A percentile compares a stretch with the other conserved stretches of the same genome.
Conservation (phyloP, 2,113 vertebrate species). For the Arvicanthis niloticus region DNA sequence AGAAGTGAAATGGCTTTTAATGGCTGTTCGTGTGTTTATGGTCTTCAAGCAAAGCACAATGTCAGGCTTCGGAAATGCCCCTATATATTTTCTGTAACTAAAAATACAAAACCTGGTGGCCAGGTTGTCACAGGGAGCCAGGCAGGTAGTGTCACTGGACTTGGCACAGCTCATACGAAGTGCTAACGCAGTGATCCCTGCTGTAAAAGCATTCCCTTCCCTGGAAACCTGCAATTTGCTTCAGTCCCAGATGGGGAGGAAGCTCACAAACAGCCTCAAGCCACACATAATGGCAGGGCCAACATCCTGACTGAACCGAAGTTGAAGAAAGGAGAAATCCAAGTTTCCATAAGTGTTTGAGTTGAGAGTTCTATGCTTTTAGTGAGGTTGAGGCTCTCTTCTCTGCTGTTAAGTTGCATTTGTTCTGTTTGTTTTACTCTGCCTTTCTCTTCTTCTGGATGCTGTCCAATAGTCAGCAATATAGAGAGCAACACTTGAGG, state of each 20-base stretch:
- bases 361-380: background rate
- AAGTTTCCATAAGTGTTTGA: background rate
- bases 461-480: slow-evolving; percentile 39
- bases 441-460: slow-evolving; percentile 48
- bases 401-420: background rate
- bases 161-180: slow-evolving; percentile 43
- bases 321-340: slow-evolving; percentile 41
- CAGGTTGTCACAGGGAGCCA: slow-evolving; percentile 25
- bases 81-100: slow-evolving; percentile 64
- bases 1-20: slow-evolving; percentile 36
- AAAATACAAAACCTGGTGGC: slow-evolving; percentile 25
- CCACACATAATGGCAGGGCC: slow-evolving; percentile 67
- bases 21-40: slow-evolving; percentile 8
- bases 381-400: background rate
- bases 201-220: slow-evolving; percentile 77
- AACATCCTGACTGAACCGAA: slow-evolving; percentile 37
- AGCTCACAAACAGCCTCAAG: slow-evolving; percentile 74
- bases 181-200: slow-evolving; percentile 77
- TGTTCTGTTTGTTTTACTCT: slow-evolving; percentile 48
- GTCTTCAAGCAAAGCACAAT: slow-evolving; percentile 55
- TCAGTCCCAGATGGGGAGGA: slow-evolving; percentile 82
- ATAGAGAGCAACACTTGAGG: slow-evolving; percentile 59
- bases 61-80: background rate
- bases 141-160: slow-evolving; percentile 67
- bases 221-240: slow-evolving; percentile 80